phyloP scores from a whole-genome alignment of 2,888 invertebrate species.

The Sminthurides aquaticus region DNA sequence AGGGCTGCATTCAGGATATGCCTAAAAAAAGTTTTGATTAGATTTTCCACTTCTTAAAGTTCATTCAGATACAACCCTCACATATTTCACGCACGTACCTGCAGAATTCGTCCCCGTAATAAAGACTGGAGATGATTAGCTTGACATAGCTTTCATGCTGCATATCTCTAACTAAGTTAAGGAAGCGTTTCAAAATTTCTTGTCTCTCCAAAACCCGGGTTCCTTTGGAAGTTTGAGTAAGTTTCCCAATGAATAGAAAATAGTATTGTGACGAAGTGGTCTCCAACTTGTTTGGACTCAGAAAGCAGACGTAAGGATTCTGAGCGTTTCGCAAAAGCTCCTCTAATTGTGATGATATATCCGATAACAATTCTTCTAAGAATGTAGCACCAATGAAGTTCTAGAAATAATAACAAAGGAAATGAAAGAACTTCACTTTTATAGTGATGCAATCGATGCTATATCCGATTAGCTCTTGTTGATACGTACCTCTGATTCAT shows the following conservation, averaged over 20 bases:
- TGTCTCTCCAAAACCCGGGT: conserved; percentile 70
- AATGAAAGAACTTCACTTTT: no score
- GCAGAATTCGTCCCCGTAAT: conserved; percentile 58
- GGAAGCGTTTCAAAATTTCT: conserved; percentile 46
- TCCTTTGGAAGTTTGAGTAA: conserved; percentile 50
- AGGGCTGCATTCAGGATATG: conserved; percentile 53
- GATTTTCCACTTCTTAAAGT: conserved; percentile 1
- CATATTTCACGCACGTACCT: conserved; percentile 35
- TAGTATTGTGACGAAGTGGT: conserved; percentile 89
- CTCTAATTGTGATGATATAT: conserved; percentile 65
- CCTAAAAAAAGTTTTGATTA: conserved; percentile 45
- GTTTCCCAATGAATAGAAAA: conserved; percentile 83
- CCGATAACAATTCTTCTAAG: conserved; percentile 69
- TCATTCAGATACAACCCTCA: background rate
- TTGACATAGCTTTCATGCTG: conserved; percentile 90
- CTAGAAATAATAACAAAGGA: conserved; percentile 17
- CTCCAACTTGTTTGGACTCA: conserved; percentile 78
- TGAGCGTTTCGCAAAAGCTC: conserved; percentile 63
- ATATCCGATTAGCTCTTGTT: background rate
- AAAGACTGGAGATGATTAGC: conserved; percentile 81
- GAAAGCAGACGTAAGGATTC: conserved; percentile 75
- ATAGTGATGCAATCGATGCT: background rate
- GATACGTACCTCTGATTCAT: conserved; percentile 56
- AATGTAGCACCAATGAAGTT: conserved; percentile 46
- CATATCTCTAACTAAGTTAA: conserved; percentile 51